Evolutionary conservation across 2,888 invertebrate genomes (phyloP).

Genomic region (Allophyes oxyacanthae): DNA sequence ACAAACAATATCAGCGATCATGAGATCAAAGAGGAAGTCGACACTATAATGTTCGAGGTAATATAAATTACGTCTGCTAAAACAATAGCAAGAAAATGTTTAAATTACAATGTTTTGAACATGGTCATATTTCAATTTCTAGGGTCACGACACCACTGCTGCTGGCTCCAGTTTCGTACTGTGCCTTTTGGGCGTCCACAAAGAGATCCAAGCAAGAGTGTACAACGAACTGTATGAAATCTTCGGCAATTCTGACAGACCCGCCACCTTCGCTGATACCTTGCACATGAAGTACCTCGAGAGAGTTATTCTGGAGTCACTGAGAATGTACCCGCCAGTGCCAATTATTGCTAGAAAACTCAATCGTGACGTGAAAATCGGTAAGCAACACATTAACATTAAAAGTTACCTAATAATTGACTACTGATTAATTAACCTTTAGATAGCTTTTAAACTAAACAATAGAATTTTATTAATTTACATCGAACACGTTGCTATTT

Average conservation of each 20-base stretch:
- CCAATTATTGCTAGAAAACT: slow-evolving; percentile 93
- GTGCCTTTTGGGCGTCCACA: slow-evolving; percentile 94
- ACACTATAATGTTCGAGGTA: slow-evolving; percentile 97
- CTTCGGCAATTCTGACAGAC: slow-evolving; percentile 94
- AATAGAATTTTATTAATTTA: too few relatives aligned
- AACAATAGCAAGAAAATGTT: too few relatives aligned
- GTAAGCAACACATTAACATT: slow-evolving; percentile 79
- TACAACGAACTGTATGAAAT: slow-evolving; percentile 93
- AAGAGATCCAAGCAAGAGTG: slow-evolving; percentile 93
- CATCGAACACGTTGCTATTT: too few relatives aligned
- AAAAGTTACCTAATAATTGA: not conserved
- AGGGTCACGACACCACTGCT: slow-evolving; percentile 87
- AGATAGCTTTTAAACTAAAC: too few relatives aligned
- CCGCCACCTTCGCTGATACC: slow-evolving; percentile 93
- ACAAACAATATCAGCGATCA: slow-evolving; percentile 92
- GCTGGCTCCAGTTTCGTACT: slow-evolving; percentile 96
- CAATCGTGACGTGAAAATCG: slow-evolving; percentile 91
- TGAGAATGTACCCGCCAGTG: slow-evolving; percentile 94
- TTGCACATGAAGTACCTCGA: slow-evolving; percentile 95
- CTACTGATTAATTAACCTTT: too few relatives aligned
- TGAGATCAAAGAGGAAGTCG: slow-evolving; percentile 96
- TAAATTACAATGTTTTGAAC: too few relatives aligned
- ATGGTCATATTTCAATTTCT: not conserved
- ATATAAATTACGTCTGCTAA: not conserved
- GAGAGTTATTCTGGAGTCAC: slow-evolving; percentile 93